Conservation (phyloP, 2,797 vertebrate species). For the Malacoctenus gilli region DNA sequence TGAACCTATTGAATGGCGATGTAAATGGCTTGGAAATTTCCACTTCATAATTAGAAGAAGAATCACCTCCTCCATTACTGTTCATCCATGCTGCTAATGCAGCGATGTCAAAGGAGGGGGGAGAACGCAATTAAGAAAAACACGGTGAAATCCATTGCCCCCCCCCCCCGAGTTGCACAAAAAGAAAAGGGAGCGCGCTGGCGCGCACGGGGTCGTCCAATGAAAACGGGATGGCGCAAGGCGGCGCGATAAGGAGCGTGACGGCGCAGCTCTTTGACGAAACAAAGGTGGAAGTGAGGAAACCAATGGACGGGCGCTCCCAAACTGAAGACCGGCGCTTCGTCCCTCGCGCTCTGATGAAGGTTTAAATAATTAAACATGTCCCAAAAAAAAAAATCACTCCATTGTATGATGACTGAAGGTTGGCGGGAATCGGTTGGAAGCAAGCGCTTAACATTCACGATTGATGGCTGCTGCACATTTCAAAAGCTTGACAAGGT, state of each 20-base stretch:
- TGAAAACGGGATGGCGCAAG: conserved; percentile 43
- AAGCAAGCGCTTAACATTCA: conserved; percentile 25
- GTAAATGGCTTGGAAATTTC: conserved; percentile 59
- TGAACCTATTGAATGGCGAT: conserved; percentile 40
- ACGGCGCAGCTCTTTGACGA: conserved; percentile 38
- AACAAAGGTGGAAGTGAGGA: conserved; percentile 49
- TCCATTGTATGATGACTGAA: conserved; percentile 25
- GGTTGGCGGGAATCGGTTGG: conserved; percentile 32
- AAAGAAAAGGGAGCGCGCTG: conserved; percentile 39
- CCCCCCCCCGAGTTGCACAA: conserved; percentile 36
- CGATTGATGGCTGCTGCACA: conserved; percentile 4
- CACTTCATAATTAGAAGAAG: conserved; percentile 61
- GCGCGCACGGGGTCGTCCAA: conserved; percentile 37
- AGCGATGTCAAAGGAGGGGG: conserved; percentile 48
- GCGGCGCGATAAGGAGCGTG: conserved; percentile 21
- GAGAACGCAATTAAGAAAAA: conserved; percentile 65
- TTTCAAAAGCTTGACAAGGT: conserved; percentile 36
- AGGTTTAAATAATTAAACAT: conserved; percentile 52
- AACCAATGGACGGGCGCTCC: conserved; percentile 29
- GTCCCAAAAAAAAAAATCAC: conserved; percentile 30
- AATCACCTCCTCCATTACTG: conserved; percentile 58
- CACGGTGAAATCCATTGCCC: conserved; percentile 40
- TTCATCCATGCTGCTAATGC: conserved; percentile 66
- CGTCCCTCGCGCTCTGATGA: conserved; percentile 41
- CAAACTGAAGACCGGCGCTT: conserved; percentile 34